Percentiles rank a stretch among this genome's conserved stretches.
Evolutionary conservation across 2,113 vertebrate genomes (phyloP).

Genomic region (Lophotis ruficrista): DNA sequence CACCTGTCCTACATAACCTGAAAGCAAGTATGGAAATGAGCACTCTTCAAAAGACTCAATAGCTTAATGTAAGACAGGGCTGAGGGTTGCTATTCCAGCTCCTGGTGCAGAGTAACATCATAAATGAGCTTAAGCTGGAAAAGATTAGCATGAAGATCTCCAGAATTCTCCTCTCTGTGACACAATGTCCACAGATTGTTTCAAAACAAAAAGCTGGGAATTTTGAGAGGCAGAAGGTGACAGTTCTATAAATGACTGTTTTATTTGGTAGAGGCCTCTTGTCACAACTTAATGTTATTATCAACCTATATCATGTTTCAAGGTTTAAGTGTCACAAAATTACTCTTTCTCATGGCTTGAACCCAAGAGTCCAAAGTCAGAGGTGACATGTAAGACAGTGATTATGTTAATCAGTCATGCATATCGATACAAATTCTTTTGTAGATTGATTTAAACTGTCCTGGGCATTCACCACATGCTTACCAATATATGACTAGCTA

Average conservation of each 20-base stretch:
- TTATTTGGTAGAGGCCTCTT: neutral
- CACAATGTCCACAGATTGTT: neutral
- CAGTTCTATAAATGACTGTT: neutral
- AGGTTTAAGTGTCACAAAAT: neutral
- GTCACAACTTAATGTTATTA: neutral
- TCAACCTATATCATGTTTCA: neutral
- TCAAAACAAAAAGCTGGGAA: neutral
- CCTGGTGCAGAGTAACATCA: neutral
- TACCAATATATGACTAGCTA: neutral
- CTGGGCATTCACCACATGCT: neutral
- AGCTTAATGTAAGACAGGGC: neutral
- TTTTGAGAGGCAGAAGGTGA: neutral
- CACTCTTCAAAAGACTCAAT: neutral
- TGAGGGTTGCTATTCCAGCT: neutral
- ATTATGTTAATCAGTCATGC: neutral
- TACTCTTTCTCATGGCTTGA: neutral
- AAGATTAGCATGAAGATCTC: neutral
- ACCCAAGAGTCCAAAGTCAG: neutral
- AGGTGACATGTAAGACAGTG: neutral
- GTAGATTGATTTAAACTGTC: neutral
- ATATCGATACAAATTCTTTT: neutral
- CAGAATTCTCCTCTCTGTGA: neutral
- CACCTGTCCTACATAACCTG: neutral
- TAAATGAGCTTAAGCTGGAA: neutral
- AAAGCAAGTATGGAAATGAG: accelerated